Evolutionary conservation across 1,140 invertebrate genomes (phyloP), one percentile per base, ranked within the genome.

Genomic region (Coenobita brevimanus): DNA sequence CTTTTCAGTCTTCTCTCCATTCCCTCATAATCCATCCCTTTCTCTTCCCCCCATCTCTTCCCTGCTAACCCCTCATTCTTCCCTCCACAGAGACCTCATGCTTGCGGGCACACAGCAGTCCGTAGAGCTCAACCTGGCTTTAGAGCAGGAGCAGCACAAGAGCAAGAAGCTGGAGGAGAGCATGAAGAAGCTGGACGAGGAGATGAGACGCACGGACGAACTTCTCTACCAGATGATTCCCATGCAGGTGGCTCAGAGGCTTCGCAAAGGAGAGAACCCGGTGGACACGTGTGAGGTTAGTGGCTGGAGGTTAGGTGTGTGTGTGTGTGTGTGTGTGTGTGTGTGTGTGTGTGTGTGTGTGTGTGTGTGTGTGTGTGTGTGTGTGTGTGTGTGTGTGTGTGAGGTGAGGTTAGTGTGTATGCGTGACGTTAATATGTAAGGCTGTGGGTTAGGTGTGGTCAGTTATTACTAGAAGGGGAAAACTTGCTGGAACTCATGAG

Each of bases 201-300:
- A 99, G 92, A 99, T 99, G 97, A 96, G 96, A 91, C 94, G 97
- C 83, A 99, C 98, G 0, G 98, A 99, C 92, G 97, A 98, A 89
- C 93, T 99, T 0, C 93, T 99, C 0, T 99, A 99, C 93, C 98
- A 99, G 93, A 99, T 99, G 98, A 99, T 99, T 94, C 98, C 98
- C 6, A 99, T 36, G 50, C 96, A 97, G 92, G 97, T 99, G 0
- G 98, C 98, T 0, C 97, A 99, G 93, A 94, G 97, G 85, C 93
- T 99, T 27, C 93, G 98, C 87, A 96, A 96, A 80, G 98, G 98
- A 36, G 97, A 98, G 93, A 97, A 97, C 91, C 96, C 97, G 0
- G 97, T 99, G 62, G 97, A 98, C 90, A 99, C 98, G 36, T 99
- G 97, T 92, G 96, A 99, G 95, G 98, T 99, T 10, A 62, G 82